These are phyloP conservation scores for Phoenicopterus ruber DNA, from an alignment of 2,113 vertebrate genomes.

Conservation along the genomic window DNA sequence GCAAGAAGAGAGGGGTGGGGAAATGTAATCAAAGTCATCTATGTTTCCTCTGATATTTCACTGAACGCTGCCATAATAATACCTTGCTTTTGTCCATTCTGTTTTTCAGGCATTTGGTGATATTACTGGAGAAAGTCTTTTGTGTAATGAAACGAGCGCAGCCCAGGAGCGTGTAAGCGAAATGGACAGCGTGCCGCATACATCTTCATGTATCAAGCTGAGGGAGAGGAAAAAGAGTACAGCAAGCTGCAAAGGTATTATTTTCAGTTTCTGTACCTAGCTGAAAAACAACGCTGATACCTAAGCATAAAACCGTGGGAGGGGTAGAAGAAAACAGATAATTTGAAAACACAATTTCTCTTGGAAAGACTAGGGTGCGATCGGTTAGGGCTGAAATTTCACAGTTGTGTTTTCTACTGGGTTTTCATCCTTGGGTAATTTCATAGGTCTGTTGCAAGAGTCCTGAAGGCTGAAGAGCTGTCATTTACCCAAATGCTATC, in stretches of 20 bases:
- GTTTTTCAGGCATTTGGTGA: constrained; percentile 82
- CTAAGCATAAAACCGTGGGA: neutral
- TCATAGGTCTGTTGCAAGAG: neutral
- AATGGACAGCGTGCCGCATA: neutral
- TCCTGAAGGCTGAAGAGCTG: neutral
- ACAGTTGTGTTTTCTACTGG: neutral
- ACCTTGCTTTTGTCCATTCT: neutral
- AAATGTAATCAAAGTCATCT: constrained; percentile 36
- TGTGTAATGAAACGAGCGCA: constrained; percentile 6
- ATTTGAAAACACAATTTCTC: neutral
- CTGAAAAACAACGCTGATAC: neutral
- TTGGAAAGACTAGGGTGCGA: neutral
- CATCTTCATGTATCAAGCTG: neutral
- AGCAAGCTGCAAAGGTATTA: constrained; percentile 68
- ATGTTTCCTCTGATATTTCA: neutral
- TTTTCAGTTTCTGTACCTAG: neutral
- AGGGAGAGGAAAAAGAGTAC: constrained; percentile 73
- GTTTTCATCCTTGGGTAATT: neutral
- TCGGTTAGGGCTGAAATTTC: neutral
- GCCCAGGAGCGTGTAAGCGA: constrained; percentile 10
- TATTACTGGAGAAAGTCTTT: constrained; percentile 34
- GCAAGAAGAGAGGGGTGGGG: neutral
- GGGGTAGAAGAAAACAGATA: neutral
- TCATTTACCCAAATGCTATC: neutral
- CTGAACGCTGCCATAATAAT: neutral